Base-by-base conservation (phyloP, 2,888 invertebrate species). In the Odontocerum albicorne region DNA sequence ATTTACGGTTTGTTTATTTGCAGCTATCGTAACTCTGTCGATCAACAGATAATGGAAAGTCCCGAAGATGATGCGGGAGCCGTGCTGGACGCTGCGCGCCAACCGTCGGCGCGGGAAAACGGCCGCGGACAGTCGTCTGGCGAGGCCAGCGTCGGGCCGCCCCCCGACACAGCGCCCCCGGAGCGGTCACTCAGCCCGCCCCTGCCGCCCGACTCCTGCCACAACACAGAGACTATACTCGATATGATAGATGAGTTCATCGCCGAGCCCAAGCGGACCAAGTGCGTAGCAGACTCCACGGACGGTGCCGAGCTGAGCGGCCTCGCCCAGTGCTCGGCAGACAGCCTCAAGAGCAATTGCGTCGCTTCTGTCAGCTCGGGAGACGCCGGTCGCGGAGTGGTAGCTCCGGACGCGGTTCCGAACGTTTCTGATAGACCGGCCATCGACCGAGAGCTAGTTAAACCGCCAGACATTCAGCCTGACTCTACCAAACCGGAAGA, bases 31-130 rank as follows among this genome's bases (percentile, higher is more conserved):
- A 72, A 75, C 71, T 70, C 72, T 70, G 72, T 71, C 71, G 72
- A 75, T 74, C 66, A 74, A 75, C 75, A 78, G 77, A 78, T 78
- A 77, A 78, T 78, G 77, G 77, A 78, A 75, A 73, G 75, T 70
- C 72, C 74, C 66, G 77, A 78, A 73, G 77, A 78, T 68, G 77
- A 78, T 77, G 76, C 77, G 75, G 77, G 77, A 68, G 69, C 73
- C 72, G 73, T 75, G 71, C 72, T 73, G 69, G 74, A 68, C 71
- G 74, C 75, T 74, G 75, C 76, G 76, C 73, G 75, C 74, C 73
- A 74, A 68, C 70, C 69, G 71, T 70, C 75, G 77, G 75, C 77
- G 77, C 77, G 77, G 77, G 77, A 78, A 77, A 77, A 72, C 67
- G 71, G 72, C 68, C 66, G 72, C 68, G 72, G 68, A 64, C 70